Evolutionary conservation across 2,888 invertebrate genomes (phyloP).

Genomic region (Trisateles emortualis): DNA sequence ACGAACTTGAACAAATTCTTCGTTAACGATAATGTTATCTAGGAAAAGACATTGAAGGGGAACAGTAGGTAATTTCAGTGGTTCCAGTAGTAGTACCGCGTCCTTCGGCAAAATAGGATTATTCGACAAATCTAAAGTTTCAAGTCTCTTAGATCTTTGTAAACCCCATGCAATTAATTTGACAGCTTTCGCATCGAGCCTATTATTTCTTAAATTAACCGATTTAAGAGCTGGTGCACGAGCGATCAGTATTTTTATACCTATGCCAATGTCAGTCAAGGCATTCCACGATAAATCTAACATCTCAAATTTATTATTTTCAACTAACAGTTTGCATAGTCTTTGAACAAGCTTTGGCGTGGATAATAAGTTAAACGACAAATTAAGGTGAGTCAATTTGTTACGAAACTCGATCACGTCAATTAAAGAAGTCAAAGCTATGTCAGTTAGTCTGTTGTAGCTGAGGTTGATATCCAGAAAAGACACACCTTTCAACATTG

Average conservation of each 20-base stretch:
- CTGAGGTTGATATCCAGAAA: conserved; percentile 31
- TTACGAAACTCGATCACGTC: conserved; percentile 54
- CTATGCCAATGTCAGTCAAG: conserved; percentile 9
- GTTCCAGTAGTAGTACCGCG: conserved; percentile 49
- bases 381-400: conserved; percentile 53
- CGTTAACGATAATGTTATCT: conserved; percentile 54
- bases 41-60: conserved; percentile 55
- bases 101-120: conserved; percentile 59
- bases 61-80: conserved; percentile 41
- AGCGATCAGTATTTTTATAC: conserved; percentile 8
- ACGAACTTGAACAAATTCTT: conserved; percentile 45
- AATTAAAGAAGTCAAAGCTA: conserved; percentile 40
- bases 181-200: conserved; percentile 29
- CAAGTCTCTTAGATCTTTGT: conserved; percentile 40
- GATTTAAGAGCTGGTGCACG: background rate
- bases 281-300: conserved; percentile 25
- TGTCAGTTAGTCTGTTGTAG: conserved; percentile 53
- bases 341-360: conserved; percentile 21
- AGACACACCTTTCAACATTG: conserved; percentile 41
- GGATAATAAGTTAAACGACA: conserved; percentile 61
- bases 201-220: conserved; percentile 21
- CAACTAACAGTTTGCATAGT: conserved; percentile 8
- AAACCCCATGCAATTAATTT: conserved; percentile 44
- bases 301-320: background rate
- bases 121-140: conserved; percentile 58